These are phyloP conservation scores for Helarctos malayanus DNA, from an alignment of 2,797 vertebrate genomes.

Conservation along the genomic window DNA sequence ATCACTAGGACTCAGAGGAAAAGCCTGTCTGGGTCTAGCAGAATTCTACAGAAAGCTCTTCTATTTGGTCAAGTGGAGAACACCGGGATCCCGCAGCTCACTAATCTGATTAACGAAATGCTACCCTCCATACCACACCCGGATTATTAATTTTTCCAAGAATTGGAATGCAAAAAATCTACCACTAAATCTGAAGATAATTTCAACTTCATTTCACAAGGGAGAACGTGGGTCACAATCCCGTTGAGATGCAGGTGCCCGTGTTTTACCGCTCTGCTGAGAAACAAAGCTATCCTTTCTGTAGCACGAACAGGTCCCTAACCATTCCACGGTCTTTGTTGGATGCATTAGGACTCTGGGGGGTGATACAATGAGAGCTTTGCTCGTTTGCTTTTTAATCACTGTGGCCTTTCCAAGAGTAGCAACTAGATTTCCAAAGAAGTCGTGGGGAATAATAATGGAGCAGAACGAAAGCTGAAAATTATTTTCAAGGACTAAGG, in stretches of 20 bases:
- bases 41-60: background rate
- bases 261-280: background rate
- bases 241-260: background rate
- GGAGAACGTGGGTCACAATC: background rate
- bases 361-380: background rate
- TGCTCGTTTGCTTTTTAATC: background rate
- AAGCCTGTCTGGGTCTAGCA: background rate
- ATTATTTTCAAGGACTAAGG: constrained; percentile 33
- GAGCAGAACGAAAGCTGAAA: background rate
- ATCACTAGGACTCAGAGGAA: background rate
- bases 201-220: background rate
- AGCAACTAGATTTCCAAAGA: background rate
- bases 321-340: background rate
- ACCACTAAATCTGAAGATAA: background rate
- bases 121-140: background rate
- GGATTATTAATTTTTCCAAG: constrained; percentile 33
- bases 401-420: background rate
- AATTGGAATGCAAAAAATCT: background rate
- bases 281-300: background rate
- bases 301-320: background rate
- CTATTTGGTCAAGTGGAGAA: background rate
- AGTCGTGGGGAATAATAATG: background rate
- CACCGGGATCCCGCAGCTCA: background rate
- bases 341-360: background rate
- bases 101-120: background rate